Evolutionary conservation across 2,888 invertebrate species (phyloP).

Genomic region (Griposia aprilina): DNA sequence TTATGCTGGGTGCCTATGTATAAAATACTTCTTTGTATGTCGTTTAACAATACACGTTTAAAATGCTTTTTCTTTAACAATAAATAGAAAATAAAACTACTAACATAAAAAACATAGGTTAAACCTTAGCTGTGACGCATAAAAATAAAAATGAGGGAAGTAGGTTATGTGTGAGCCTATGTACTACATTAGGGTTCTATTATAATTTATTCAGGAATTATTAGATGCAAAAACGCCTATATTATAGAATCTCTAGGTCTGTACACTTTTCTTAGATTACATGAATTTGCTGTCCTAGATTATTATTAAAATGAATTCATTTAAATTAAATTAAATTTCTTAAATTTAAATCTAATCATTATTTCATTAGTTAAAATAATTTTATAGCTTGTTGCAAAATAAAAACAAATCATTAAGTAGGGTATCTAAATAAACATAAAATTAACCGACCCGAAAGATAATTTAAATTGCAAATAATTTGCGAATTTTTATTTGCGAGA

Average conservation of each 20-base stretch:
- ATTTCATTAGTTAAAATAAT: background rate
- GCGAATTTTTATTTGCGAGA: background rate
- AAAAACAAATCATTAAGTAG: background rate
- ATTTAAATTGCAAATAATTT: background rate
- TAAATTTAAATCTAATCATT: background rate
- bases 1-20: background rate
- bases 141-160: background rate
- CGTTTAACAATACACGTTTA: background rate
- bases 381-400: background rate
- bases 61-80: no score
- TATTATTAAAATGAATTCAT: background rate
- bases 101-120: background rate
- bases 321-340: slow-evolving; percentile 8
- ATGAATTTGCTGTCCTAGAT: background rate
- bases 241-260: no score
- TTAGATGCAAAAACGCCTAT: no score
- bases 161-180: background rate
- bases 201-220: slow-evolving; percentile 18
- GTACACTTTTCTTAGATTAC: background rate
- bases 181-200: background rate
- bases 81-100: background rate
- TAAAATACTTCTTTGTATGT: background rate
- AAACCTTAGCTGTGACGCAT: background rate
- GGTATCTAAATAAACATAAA: background rate
- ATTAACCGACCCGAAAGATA: background rate